Conservation (phyloP, 2,888 invertebrate genomes). For the Thumatha senex region DNA sequence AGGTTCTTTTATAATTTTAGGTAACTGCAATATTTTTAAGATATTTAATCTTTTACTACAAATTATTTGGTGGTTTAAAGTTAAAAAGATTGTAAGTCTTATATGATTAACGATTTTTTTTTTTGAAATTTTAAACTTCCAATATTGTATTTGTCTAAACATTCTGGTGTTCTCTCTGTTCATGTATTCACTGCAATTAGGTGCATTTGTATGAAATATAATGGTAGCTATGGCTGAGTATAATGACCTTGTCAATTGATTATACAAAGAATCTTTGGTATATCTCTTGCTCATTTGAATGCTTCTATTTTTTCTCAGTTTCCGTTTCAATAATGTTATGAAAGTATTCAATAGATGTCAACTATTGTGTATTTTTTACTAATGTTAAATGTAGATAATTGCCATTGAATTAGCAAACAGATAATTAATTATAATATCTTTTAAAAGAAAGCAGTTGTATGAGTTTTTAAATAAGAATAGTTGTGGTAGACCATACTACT, state of each 20-base stretch:
- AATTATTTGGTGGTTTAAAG: no score
- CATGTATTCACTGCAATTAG: constrained; percentile 1
- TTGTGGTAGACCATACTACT: no score
- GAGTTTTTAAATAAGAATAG: no score
- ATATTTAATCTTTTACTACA: no score
- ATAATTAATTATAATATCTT: constrained; percentile 6
- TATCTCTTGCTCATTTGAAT: no score
- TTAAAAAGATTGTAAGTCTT: no score
- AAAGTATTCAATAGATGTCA: constrained; percentile 41
- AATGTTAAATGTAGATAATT: constrained; percentile 41
- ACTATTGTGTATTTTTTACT: constrained; percentile 53
- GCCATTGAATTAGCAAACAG: constrained; percentile 29
- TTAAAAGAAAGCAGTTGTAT: not conserved
- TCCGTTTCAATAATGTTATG: not conserved
- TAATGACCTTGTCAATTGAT: no score
- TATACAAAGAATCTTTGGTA: not conserved
- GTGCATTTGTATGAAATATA: not conserved
- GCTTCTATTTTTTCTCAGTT: not conserved
- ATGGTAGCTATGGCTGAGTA: not conserved
- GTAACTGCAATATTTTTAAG: constrained; percentile 21
- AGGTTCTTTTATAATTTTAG: constrained; percentile 31
- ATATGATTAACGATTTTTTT: no score
- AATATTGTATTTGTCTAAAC: constrained; percentile 13
- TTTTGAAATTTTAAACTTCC: constrained; percentile 17
- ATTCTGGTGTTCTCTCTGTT: constrained; percentile 14